Conservation (phyloP, 1,140 invertebrate genomes). For the Diploscapter pachys region DNA sequence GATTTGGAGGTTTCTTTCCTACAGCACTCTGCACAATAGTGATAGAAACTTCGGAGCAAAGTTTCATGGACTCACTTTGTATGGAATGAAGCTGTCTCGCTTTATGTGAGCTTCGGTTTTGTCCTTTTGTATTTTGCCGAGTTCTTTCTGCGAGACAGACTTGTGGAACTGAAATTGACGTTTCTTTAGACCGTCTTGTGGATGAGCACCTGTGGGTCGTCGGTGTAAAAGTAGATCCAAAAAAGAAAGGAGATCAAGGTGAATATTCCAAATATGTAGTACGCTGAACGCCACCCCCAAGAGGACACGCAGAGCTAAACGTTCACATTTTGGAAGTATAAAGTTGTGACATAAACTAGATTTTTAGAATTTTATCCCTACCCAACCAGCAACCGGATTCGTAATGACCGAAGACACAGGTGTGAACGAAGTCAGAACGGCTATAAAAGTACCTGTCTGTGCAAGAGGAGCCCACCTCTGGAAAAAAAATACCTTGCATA, state of each 20-base stretch:
- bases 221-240: constrained; percentile 27
- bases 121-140: constrained; percentile 29
- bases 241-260: constrained; percentile 13
- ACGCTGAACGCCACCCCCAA: constrained; percentile 31
- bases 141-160: constrained; percentile 14
- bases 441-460: constrained; percentile 29
- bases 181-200: no score
- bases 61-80: background rate
- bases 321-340: no score
- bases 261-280: constrained; percentile 8
- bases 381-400: constrained; percentile 31
- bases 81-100: constrained; percentile 31
- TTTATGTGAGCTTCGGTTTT: constrained; percentile 35
- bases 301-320: constrained; percentile 26
- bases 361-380: background rate
- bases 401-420: constrained; percentile 24
- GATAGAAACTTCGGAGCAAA: no score
- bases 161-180: background rate
- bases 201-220: constrained; percentile 21
- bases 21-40: no score
- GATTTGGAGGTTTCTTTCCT: no score
- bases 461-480: constrained; percentile 31
- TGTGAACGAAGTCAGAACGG: constrained; percentile 29
- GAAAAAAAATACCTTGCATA: no score
- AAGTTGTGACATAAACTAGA: no score